Evolutionary conservation across 2,888 invertebrate genomes (phyloP).

Genomic region (Ormyrus rosae): DNA sequence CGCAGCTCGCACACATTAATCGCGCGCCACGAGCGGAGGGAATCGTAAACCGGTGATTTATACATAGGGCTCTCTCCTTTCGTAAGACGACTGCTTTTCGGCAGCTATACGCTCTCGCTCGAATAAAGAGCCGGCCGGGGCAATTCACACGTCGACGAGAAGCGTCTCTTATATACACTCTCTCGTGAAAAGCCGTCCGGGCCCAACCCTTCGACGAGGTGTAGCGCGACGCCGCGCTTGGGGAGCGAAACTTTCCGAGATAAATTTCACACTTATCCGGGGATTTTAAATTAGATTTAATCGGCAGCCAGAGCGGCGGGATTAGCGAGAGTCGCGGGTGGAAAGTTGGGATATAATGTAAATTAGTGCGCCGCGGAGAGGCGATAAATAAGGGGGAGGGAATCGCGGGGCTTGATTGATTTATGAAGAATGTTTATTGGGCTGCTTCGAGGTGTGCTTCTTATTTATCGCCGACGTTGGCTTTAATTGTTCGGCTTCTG

Average conservation of each 20-base stretch:
- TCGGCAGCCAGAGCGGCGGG: conserved; percentile 25
- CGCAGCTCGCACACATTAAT: background rate
- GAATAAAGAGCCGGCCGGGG: too few relatives aligned
- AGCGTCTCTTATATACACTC: too few relatives aligned
- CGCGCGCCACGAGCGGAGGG: too few relatives aligned
- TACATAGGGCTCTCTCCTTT: too few relatives aligned
- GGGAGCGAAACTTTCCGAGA: background rate
- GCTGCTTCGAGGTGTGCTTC: background rate
- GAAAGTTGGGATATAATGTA: conserved; percentile 35
- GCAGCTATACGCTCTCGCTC: too few relatives aligned
- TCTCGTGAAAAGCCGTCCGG: too few relatives aligned
- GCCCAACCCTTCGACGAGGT: background rate
- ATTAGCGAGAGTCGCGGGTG: background rate
- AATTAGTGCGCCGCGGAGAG: conserved; percentile 26
- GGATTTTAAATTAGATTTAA: conserved; percentile 55
- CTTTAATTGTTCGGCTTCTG: conserved; percentile 34
- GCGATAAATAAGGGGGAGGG: conserved; percentile 41
- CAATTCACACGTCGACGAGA: too few relatives aligned
- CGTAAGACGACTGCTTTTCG: too few relatives aligned
- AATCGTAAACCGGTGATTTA: too few relatives aligned
- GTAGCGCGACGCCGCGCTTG: background rate
- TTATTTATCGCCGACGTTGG: conserved; percentile 27
- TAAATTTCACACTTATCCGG: conserved; percentile 10
- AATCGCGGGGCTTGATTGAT: conserved; percentile 50
- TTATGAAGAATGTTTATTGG: conserved; percentile 40